These are phyloP conservation scores for Xiphophorus couchianus DNA, from an alignment of 2,113 vertebrate species.

Conservation along the genomic window DNA sequence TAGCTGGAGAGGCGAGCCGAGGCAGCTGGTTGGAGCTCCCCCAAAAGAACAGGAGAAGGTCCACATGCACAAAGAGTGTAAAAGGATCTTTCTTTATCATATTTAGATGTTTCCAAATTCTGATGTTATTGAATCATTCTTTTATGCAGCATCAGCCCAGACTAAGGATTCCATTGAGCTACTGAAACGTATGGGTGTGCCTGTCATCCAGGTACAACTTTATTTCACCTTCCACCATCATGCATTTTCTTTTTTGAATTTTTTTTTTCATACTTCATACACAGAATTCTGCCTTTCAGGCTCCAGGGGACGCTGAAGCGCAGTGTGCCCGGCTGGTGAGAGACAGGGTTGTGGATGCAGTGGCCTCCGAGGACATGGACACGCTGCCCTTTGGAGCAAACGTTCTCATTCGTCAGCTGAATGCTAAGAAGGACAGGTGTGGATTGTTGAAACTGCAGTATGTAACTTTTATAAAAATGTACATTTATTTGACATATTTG, in stretches of 20 bases:
- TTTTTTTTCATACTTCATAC: neutral
- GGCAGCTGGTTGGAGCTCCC: slow-evolving; percentile 54
- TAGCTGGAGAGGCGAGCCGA: slow-evolving; percentile 80
- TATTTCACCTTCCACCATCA: neutral
- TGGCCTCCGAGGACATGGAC: slow-evolving; percentile 87
- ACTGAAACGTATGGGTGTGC: slow-evolving; percentile 80
- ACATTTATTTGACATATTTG: too few species aligned
- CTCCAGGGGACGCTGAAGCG: slow-evolving; percentile 83
- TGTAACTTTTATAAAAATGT: too few species aligned
- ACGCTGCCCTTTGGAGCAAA: slow-evolving; percentile 81
- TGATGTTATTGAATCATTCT: neutral
- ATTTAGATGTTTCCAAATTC: neutral
- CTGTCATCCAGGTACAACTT: slow-evolving; percentile 74
- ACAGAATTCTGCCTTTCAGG: slow-evolving; percentile 62
- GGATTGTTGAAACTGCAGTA: neutral
- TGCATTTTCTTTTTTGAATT: too few species aligned
- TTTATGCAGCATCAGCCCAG: slow-evolving; percentile 60
- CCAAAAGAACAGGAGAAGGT: slow-evolving; percentile 59
- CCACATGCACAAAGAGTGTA: slow-evolving; percentile 7
- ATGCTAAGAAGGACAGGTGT: slow-evolving; percentile 74
- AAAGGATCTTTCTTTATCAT: neutral
- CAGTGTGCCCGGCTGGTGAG: slow-evolving; percentile 80
- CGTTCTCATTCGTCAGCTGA: slow-evolving; percentile 80
- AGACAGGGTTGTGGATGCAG: slow-evolving; percentile 71
- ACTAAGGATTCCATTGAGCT: slow-evolving; percentile 73